Evolutionary conservation across 2,797 vertebrate species (phyloP).

Genomic region (Tolypeutes matacus): DNA sequence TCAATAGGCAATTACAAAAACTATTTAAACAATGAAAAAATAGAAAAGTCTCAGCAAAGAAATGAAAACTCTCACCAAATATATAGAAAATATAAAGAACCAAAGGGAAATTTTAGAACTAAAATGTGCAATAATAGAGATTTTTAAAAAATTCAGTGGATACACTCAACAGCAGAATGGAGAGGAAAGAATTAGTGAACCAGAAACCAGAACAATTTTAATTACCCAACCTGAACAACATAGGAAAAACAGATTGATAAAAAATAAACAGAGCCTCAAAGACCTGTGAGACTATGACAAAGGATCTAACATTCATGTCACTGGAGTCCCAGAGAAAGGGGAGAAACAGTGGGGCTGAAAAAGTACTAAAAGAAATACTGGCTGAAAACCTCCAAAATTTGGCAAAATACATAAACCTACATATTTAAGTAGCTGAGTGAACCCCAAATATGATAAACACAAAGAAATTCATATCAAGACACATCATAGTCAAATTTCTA

Average conservation of each 20-base stretch:
- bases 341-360: not conserved
- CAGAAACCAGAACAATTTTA: not conserved
- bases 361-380: not conserved
- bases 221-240: not conserved
- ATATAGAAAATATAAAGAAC: not conserved
- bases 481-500: not conserved
- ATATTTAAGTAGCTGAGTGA: not conserved
- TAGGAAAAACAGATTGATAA: not conserved
- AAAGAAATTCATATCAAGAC: not conserved
- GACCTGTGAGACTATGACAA: not conserved
- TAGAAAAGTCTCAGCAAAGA: not conserved
- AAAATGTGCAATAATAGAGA: not conserved
- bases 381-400: not conserved
- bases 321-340: not conserved
- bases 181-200: not conserved
- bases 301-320: not conserved
- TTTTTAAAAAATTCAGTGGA: not conserved
- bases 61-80: not conserved
- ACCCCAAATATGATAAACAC: not conserved
- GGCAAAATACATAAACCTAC: not conserved
- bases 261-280: not conserved
- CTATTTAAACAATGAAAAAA: not conserved
- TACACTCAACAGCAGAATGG: not conserved
- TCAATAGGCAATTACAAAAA: not conserved
- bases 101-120: not conserved